phyloP scores from a whole-genome alignment of 2,888 invertebrate genomes.

The Polydrusus cervinus region DNA sequence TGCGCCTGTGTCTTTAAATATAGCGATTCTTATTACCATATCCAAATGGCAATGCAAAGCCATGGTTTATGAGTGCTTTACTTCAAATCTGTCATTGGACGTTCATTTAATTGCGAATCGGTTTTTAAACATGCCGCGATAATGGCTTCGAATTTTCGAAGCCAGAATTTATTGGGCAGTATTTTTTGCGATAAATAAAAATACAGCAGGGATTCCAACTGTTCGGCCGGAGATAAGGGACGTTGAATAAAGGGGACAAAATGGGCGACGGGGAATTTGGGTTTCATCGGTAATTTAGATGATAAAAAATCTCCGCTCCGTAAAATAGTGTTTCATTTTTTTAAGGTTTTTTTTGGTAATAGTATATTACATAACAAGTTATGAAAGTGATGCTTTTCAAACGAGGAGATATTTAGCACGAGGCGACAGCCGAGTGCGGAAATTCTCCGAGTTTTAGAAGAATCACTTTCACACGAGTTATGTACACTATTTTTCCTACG shows the following conservation, averaged over 20 bases:
- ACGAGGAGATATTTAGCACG: no score
- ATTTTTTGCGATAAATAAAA: constrained; percentile 49
- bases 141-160: constrained; percentile 44
- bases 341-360: no score
- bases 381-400: no score
- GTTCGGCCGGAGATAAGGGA: constrained; percentile 41
- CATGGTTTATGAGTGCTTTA: constrained; percentile 5
- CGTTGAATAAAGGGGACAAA: constrained; percentile 34
- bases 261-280: constrained; percentile 1
- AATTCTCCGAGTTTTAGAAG: no score
- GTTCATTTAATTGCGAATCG: constrained; percentile 42
- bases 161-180: constrained; percentile 43
- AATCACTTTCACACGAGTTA: no score
- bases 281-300: constrained; percentile 7
- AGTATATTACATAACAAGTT: no score
- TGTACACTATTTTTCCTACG: no score
- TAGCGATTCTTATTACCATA: not conserved
- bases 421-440: no score
- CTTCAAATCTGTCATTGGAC: constrained; percentile 43
- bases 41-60: not conserved
- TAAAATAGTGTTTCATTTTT: not conserved
- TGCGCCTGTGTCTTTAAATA: not conserved
- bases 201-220: constrained; percentile 42
- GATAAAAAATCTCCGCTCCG: not conserved
- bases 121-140: constrained; percentile 48